Base-by-base conservation (phyloP, 2,797 vertebrate genomes). In the Ceyx erithaca region DNA sequence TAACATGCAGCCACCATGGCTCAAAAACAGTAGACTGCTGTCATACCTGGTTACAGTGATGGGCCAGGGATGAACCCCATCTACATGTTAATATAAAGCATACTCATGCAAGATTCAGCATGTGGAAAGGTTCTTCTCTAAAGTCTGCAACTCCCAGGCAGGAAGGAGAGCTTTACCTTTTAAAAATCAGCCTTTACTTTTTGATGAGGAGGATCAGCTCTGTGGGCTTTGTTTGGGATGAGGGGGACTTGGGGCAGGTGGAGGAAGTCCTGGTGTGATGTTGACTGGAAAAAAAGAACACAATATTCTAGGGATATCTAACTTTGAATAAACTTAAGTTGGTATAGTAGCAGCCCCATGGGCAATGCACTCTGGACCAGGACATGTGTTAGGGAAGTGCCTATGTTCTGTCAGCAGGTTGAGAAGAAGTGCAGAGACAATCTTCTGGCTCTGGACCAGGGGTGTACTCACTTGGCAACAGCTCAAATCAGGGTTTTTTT, bases 121-220 rank as follows among this genome's bases (percentile, higher is more conserved):
- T 64, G 68, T 89, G 71, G 92, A 92, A 90, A 58, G 31, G 78
- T 45, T 94, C 94, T 94, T 48, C 68, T 70, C 37, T 64, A 33
- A 59, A 87, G 75, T 46, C 68, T 73, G 41, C 40, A 70, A 52
- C 86, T 85, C 57, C 48, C 54, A 77, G 71, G 43, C 84, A 93
- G 81, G 71, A 92, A 94, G 46, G 33, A 87, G 41, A 73, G 41
- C 13, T 94, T 93, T 90, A 58, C 26, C 21, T 80, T 85, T 69
- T 14, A n/a, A 83, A 63, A 37, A 75, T 2, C 17, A 52, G 15
- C 25, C 33, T 77, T 89, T 57, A 18, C 2, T 35, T 91, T 93
- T 86, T 31, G 14, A 69, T 63, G 26, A 59, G 33, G 18, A 21
- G 6, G 40, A 76, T 86, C 67, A 86, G 33, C 25, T 91, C 52